Base-by-base conservation (phyloP, 2,888 invertebrate genomes). In the Seira ritae region DNA sequence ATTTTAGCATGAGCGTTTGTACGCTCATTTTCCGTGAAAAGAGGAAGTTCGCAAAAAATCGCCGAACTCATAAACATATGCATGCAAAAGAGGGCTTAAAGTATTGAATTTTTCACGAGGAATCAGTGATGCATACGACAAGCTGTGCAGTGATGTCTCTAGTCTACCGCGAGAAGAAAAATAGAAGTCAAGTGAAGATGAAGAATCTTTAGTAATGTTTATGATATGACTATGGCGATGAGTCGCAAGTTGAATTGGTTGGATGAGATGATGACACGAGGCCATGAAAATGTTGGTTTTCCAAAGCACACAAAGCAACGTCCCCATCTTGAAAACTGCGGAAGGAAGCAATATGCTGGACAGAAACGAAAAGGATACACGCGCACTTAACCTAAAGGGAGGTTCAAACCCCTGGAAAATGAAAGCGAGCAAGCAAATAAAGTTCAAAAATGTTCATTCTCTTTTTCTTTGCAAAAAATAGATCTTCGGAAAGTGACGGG, bases 321-420 rank as follows among this genome's bases (percentile, higher is more conserved):
- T 55, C 15, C 15, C n/a, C 12, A 55, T 55, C 55, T 55, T 55
- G 6, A 55, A n/a, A 15, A 55, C 15, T n/a, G 6, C 55, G 55
- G 55, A 55, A 55, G 55, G 55, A 55, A 55, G 55, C 17, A 55
- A 55, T 55, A 55, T 55, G 15, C 55, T 17, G 55, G 17, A 55
- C 17, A 12, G 15, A 17, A 55, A 42, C 42, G 6, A 55, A n/a
- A 17, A 12, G 17, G 3, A 55, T 12, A 3, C 2, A 17, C 55
- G 17, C 17, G 55, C 42, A n/a, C 17, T 3, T 3, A 12, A 55
- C 15, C 55, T 55, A 1, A 31, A 15, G 15, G 6, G 15, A 12
- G 3, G 55, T 12, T 55, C 15, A 55, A 55, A 17, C 3, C 31
- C 3, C 3, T 31, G 17, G 55, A 55, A 17, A 55, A 55, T 55